Conservation (phyloP, 2,888 invertebrate species). For the Chalcosyrphus nemorum region DNA sequence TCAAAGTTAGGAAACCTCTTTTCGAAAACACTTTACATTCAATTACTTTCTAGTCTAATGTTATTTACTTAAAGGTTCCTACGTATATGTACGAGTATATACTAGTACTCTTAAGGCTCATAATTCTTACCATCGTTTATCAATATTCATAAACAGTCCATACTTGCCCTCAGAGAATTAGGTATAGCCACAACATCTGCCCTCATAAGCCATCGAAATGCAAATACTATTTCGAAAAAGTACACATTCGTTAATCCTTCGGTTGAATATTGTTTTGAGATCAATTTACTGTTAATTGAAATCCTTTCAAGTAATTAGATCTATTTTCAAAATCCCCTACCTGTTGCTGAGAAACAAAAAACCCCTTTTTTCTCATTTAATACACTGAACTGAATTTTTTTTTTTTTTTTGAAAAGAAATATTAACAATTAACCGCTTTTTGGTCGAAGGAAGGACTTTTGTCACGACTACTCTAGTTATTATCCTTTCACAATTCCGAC, state of each 20-base stretch:
- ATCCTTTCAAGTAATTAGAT: conserved; percentile 46
- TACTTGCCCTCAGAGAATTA: background rate
- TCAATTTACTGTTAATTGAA: conserved; percentile 46
- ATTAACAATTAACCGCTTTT: conserved; percentile 2
- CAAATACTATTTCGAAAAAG: background rate
- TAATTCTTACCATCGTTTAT: background rate
- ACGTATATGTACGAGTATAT: too few species aligned
- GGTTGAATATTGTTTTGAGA: conserved; percentile 20
- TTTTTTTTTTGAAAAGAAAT: too few species aligned
- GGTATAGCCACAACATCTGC: background rate
- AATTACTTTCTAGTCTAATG: too few species aligned
- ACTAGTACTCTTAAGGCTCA: too few species aligned
- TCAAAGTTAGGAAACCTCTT: too few species aligned
- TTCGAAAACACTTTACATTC: too few species aligned
- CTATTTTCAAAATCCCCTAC: background rate
- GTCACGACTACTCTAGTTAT: conserved; percentile 73
- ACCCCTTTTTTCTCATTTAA: background rate
- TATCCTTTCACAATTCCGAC: conserved; percentile 66
- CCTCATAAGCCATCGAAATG: background rate
- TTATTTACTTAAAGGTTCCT: too few species aligned
- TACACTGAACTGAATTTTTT: too few species aligned
- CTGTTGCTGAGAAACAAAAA: background rate
- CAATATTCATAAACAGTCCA: background rate
- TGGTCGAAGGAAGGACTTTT: background rate
- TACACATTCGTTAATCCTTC: background rate